Evolutionary conservation across 2,888 invertebrate species (phyloP), one percentile per base, ranked within the genome.

Genomic region (Cosmorhoe ocellata): DNA sequence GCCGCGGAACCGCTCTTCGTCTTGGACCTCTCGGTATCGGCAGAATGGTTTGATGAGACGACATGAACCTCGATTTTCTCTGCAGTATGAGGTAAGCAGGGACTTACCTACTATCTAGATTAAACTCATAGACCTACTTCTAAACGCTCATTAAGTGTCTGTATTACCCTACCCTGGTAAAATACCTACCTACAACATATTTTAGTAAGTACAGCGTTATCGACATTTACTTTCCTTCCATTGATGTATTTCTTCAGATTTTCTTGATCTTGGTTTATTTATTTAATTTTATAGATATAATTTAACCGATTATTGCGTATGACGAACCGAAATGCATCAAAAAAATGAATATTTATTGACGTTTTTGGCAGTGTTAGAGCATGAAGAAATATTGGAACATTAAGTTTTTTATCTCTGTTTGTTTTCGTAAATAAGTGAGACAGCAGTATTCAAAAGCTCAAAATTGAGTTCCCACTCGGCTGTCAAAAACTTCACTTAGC

Each of bases 1-100:
- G n/a, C 4, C 33, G 42, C 12, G 89, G 42, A 83, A 51, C 48
- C 77, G 89, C 24, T 88, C 88, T 0, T 77, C 82, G 0, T 88
- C 89, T 38, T 82, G 76, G 74, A 81, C 83, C 1, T 62, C 82
- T n/a, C 78, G 81, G 63, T 71, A 79, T 28, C 67, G 79, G 47
- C 74, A 78, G 11, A 79, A 70, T 56, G 74, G 70, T 9, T 46
- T 76, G n/a, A 63, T 67, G 22, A 74, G 86, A 44, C 69, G 86
- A 44, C 69, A 65, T 10, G 88, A 83, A 56, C 88, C 89, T 0
- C 76, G 89, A 61, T 81, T 79, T 53, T 90, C 89, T 22, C 67
- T 90, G 46, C 89, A 87, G 44, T 74, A 77, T 63, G 75, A 85
- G 81, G 89, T 88, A 66, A 56, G 45, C 7, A 24, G 1, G 6